A percentile compares a stretch with the other conserved stretches of the same genome.
These are phyloP conservation scores for Tenthredo amoena DNA, from an alignment of 2,888 invertebrate genomes.

Conservation along the genomic window DNA sequence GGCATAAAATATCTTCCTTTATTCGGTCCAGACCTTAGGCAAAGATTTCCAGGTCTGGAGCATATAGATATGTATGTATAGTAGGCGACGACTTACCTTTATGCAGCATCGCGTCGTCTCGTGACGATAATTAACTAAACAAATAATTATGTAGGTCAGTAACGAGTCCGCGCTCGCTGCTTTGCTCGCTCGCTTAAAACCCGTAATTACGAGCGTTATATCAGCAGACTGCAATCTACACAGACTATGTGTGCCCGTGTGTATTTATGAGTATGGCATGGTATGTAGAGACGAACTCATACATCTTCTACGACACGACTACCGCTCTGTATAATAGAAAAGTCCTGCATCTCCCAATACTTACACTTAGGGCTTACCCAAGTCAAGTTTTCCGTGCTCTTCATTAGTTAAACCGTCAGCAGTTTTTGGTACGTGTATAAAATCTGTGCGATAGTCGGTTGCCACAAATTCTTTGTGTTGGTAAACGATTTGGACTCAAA, in stretches of 20 bases:
- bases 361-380: not conserved
- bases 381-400: not conserved
- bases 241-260: not conserved
- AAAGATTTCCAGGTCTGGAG: not conserved
- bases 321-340: not conserved
- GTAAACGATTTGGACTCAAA: not conserved
- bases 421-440: not conserved
- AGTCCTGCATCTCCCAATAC: not conserved
- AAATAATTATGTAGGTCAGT: constrained; percentile 48
- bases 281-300: not conserved
- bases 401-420: not conserved
- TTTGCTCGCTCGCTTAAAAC: not conserved
- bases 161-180: not conserved
- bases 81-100: not conserved
- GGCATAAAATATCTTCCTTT: not conserved
- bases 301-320: not conserved
- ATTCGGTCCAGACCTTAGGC: not conserved
- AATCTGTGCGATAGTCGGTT: not conserved
- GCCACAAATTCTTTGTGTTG: not conserved
- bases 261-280: not conserved
- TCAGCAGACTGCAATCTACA: constrained; percentile 14
- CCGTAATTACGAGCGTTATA: constrained; percentile 26
- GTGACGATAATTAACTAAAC: constrained; percentile 34
- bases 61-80: not conserved
- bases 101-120: not conserved